phyloP scores from a whole-genome alignment of 2,797 vertebrate genomes.

The Dermochelys coriacea region DNA sequence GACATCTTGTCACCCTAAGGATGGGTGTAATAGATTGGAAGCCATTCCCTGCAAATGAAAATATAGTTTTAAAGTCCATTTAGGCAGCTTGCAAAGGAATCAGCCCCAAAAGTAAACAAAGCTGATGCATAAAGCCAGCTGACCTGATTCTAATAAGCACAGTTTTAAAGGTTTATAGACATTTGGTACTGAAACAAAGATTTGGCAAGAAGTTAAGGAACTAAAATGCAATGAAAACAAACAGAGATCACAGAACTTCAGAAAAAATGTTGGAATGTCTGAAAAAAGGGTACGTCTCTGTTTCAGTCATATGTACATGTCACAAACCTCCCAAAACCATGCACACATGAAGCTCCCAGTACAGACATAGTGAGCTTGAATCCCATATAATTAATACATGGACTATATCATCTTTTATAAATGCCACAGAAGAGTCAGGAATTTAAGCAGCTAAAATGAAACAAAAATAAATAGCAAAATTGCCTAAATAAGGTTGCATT shows the following conservation, averaged over 20 bases:
- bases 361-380: fast-evolving
- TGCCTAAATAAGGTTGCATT: constrained; percentile 47
- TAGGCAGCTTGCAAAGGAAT: neutral
- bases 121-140: neutral
- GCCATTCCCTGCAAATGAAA: neutral
- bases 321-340: neutral
- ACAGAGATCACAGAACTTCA: neutral
- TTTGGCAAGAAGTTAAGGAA: constrained; percentile 9
- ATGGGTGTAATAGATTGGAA: neutral
- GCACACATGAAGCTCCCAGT: neutral
- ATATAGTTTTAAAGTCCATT: neutral
- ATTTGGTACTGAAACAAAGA: constrained; percentile 7
- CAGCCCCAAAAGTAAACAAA: neutral
- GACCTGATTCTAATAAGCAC: neutral
- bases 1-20: neutral
- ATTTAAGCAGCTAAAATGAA: constrained; percentile 15
- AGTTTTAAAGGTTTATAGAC: neutral
- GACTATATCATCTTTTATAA: neutral
- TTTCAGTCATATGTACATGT: neutral
- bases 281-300: fast-evolving
- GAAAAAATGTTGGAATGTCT: fast-evolving
- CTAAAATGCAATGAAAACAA: neutral
- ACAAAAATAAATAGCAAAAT: constrained; percentile 45
- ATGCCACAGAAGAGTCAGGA: constrained; percentile 2
- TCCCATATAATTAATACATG: neutral